Evolutionary conservation across 2,113 vertebrate species (phyloP), one percentile per base, ranked within the genome.

Genomic region (Ceuthmochares aereus): DNA sequence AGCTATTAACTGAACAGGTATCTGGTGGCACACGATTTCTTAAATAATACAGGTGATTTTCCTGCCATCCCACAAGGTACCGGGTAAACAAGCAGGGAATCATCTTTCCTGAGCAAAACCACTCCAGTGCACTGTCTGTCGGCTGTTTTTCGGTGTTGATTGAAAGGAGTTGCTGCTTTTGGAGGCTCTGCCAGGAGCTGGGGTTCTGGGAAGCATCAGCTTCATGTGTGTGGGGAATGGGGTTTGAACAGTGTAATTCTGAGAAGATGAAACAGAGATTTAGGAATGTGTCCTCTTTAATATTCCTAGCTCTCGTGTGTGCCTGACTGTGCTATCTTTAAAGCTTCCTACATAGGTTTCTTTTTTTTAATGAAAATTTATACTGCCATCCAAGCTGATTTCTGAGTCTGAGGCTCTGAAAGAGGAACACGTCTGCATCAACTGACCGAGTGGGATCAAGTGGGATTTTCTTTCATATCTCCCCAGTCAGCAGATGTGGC

Each of bases 271-370:
- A 96, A 49, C 13, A 12, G 20, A 59, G 52, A 37, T 42, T 90
- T 89, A 51, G 37, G 60, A 52, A 81, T 78, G 68, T 3, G 0
- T 90, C 64, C 47, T 93, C 27, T 84, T 92, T 70, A 89, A 63
- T 92, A 81, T 90, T 87, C 36, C 60, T 72, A 80, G 74, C 66
- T 96, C 42, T 91, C 49, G 0, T 73, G 85, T 73, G 85, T 89
- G 91, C 90, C 55, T 89, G 49, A 8, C 75, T 90, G 72, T 2
- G 66, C 91, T 95, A 91, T 93, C 89, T 96, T 95, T 93, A 89
- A 90, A 92, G 68, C 92, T 96, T 84, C 94, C 91, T 93, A 93
- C 93, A 64, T 83, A 37, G n/a, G n/a, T 73, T 95, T 86, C 83
- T 92, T 93, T 94, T 95, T 96, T 94, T 93, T 40, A 40, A 81